Base-by-base conservation (phyloP, 2,888 invertebrate species). In the Amphipoea lucens region DNA sequence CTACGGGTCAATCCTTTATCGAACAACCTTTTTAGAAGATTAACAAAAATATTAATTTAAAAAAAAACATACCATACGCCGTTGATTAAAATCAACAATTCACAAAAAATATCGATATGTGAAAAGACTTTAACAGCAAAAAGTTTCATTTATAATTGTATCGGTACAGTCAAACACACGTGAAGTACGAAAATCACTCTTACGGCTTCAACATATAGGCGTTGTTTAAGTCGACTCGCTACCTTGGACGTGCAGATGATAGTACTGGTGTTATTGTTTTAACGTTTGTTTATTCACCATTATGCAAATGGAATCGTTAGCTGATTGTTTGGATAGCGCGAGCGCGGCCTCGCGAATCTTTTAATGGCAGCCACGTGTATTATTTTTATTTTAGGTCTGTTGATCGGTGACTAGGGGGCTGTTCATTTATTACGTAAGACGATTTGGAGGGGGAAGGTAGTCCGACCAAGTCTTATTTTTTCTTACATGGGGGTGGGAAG, bases 301-400 rank as follows among this genome's bases (percentile, higher is more conserved):
- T 83, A 86, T 87, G 87, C 40, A 81, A 83, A 86, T 86, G 81
- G 68, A 79, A 71, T 81, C 76, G 76, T 78, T 83, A 78, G 76
- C 71, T 75, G 74, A 86, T 83, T 86, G 86, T 86, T 77, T 78
- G 80, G 69, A 57, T 65, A 67, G 81, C 72, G 42, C 65, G 66
- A 48, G 14, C 75, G 42, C 29, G 57, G 60, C 75, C 70, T 2
- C 7, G 66, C 54, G 68, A 78, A 83, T 74, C 75, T 78, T 85
- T 80, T 80, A 78, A 78, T 76, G 73, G 77, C 17, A 29, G 40
- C 66, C 70, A 11, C 62, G 68, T 45, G 75, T 73, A 78, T 82
- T 66, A 72, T 7, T 78, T 85, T 66, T 48, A 63, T 74, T 76
- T 40, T 14, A 60, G 14, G 4, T 62, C 23, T 63, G n/a, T 84